Evolutionary conservation across 2,113 vertebrate genomes (phyloP), one percentile per base, ranked within the genome.

Genomic region (Tachuris rubrigastra): DNA sequence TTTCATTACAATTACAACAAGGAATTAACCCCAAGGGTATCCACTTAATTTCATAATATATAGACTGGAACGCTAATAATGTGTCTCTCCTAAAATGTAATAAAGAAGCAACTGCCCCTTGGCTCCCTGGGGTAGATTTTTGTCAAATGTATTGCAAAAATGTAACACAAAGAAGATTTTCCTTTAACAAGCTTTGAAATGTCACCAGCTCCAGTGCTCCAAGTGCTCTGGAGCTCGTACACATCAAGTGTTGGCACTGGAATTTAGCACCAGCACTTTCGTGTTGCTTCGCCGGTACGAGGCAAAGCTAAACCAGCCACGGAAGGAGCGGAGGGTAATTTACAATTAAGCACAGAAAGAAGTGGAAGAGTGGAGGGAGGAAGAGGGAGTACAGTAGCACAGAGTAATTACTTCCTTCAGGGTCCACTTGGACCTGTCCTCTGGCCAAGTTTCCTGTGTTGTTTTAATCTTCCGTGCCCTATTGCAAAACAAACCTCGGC

Each of bases 41-140:
- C 98, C 96, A 98, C 97, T 98, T 98, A 98, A 98, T 98, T 98
- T 98, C 97, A 98, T 98, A 98, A 98, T 98, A 98, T 98, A 98
- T 98, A 98, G 98, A 98, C 98, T 98, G 97, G 98, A 98, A 98
- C 95, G 79, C 96, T 98, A 98, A 97, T 97, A 96, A 98, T 97
- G 96, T 97, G 97, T 92, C 95, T 98, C 91, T 97, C 97, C 97
- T 96, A 96, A 97, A 97, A 97, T 96, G 96, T 98, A 98, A 98
- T 98, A 98, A 98, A 98, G 97, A 98, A 97, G 98, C 98, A 98
- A 98, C 97, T 97, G 98, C 97, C 98, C 97, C 96, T 97, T 98
- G 94, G 97, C 90, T 98, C 97, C 98, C 97, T 81, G 9, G 97
- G 97, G 98, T 98, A 95, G 96, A 95, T 97, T 97, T 98, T 95